A percentile compares a stretch with the other conserved stretches of the same genome.
Evolutionary conservation across 2,113 vertebrate species (phyloP).

Genomic region (Morone chrysops): DNA sequence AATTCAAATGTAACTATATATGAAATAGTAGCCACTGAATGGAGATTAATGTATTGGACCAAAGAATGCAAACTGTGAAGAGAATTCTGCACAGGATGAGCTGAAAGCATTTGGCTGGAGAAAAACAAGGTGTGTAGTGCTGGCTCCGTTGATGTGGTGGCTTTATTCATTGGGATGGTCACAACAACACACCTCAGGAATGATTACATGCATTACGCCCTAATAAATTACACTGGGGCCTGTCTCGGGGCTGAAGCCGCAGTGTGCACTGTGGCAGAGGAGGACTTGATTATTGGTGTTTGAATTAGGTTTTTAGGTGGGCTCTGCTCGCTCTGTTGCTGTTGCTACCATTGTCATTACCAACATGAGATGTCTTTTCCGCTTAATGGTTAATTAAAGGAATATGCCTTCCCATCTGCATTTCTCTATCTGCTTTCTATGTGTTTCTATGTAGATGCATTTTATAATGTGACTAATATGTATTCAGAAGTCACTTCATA

Average conservation of each 20-base stretch:
- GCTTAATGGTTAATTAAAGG: slow-evolving; percentile 10
- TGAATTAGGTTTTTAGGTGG: slow-evolving; percentile 30
- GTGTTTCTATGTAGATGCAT: not conserved
- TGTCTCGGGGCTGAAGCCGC: slow-evolving; percentile 32
- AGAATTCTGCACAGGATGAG: not conserved
- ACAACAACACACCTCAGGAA: slow-evolving; percentile 39
- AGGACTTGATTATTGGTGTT: slow-evolving; percentile 55
- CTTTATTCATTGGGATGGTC: slow-evolving; percentile 36
- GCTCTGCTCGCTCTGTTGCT: slow-evolving; percentile 14
- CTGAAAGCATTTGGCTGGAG: not conserved
- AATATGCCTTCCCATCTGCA: not conserved
- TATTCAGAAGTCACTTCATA: slow-evolving; percentile 1
- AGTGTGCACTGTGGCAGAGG: slow-evolving; percentile 23
- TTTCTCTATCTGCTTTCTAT: not conserved
- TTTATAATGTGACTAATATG: slow-evolving; percentile 1
- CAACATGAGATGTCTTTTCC: not conserved
- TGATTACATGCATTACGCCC: slow-evolving; percentile 46
- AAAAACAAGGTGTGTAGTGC: not conserved
- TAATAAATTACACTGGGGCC: slow-evolving; percentile 41
- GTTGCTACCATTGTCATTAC: slow-evolving; percentile 4
- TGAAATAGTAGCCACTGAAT: not conserved
- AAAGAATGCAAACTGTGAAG: not conserved
- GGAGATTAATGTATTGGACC: not conserved
- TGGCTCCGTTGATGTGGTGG: slow-evolving; percentile 7
- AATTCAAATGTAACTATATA: not conserved